Base-by-base conservation (phyloP, 2,113 vertebrate species). In the Sturnira hondurensis region DNA sequence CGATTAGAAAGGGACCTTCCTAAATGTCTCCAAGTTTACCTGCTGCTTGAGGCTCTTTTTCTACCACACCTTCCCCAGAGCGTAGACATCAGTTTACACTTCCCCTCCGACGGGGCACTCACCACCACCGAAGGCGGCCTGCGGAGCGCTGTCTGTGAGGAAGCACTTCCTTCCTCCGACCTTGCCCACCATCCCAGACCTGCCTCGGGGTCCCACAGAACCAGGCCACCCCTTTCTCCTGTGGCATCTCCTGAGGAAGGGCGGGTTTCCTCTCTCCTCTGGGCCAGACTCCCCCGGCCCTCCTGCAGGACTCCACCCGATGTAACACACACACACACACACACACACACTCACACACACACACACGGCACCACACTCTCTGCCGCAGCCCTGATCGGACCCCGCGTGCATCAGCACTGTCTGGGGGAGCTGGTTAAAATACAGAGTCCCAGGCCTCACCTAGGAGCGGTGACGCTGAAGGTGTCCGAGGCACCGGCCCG, bases 41-140 rank as follows among this genome's bases (percentile, higher is more conserved):
- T 28, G 52, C 47, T 16, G n/a, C 78, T 45, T 58, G 38, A 89
- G 68, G 61, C 45, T 61, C 54, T 38, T 52, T 61, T 17, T 41
- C 70, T 19, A 19, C 31, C 11, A 15, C 52, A 19, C 43, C 56
- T 88, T 76, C 65, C 81, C 63, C 56, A 33, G 20, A 56, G 19
- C 71, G 50, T 26, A 31, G 3, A 20, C 22, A n/a, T 50, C 61
- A 19, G 26, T 67, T 38, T 3, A 7, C 54, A 43, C 13, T 31
- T 15, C 22, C 36, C n/a, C 5, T 4, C 5, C 22, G 24, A 58
- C 0, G 0, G 16, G 9, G 65, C 7, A 0, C 56, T n/a, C 33
- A 15, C 33, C 61, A 24, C 47, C 36, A 1, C 31, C 1, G 19
- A 43, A 16, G 86, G 26, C 5, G 0, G n/a, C 50, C 93, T 8